Evolutionary conservation across 2,888 invertebrate species (phyloP).

Genomic region (Germaria angustata): DNA sequence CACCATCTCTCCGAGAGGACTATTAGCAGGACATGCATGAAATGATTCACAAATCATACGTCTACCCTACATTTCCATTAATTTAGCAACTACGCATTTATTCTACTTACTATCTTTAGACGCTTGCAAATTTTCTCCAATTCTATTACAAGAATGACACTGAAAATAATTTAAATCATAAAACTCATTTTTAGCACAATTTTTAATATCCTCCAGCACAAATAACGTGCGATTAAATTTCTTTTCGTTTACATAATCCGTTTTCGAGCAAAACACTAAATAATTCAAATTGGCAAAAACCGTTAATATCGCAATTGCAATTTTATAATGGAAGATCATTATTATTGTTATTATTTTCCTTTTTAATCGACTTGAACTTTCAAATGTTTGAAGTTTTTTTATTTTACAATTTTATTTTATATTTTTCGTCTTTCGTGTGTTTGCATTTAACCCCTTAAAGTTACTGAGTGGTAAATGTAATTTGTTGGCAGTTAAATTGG

Average conservation of each 20-base stretch:
- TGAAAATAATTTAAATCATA: constrained; percentile 81
- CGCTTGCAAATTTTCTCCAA: constrained; percentile 71
- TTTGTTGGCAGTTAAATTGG: neutral
- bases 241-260: constrained; percentile 47
- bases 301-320: neutral
- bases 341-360: neutral
- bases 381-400: constrained; percentile 4
- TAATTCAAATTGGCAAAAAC: constrained; percentile 23
- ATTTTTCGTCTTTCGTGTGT: constrained; percentile 23
- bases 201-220: constrained; percentile 69
- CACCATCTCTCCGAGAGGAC: too few species aligned
- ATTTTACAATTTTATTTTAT: neutral
- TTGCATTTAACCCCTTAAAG: constrained; percentile 52
- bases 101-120: constrained; percentile 74
- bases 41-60: too few species aligned
- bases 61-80: too few species aligned
- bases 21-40: too few species aligned
- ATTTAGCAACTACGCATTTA: too few species aligned
- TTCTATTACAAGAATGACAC: constrained; percentile 80
- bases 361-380: constrained; percentile 4
- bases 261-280: constrained; percentile 22
- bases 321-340: constrained; percentile 62
- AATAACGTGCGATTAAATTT: constrained; percentile 68
- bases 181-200: constrained; percentile 80
- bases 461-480: constrained; percentile 41